Evolutionary conservation across 2,888 invertebrate species (phyloP), one percentile per base, ranked within the genome.

Genomic region (Netelia fuscicornis): DNA sequence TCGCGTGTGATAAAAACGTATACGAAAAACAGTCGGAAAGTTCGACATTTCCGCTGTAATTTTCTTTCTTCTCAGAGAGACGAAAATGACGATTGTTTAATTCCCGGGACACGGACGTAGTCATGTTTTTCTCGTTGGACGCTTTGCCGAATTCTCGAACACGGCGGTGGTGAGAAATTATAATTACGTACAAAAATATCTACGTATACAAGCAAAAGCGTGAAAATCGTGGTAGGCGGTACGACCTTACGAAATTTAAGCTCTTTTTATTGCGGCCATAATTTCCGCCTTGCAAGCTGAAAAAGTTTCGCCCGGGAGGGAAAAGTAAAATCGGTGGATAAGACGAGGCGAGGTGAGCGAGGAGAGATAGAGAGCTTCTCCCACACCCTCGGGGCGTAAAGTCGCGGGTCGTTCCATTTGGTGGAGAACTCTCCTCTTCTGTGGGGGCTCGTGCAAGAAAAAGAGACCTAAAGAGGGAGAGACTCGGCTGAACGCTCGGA

Each of bases 401-500:
- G 44, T 71, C 48, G 17, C 65, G 75, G 64, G 76, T 75, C 58
- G 58, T 71, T 71, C 23, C 52, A 48, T 71, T 52, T 58, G 56
- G 44, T n/a, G n/a, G 37, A 58, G 10, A 37, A 60, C 60, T 37
- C 23, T 20, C 44, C 68, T 64, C 58, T 56, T 23, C 42, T 80
- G 56, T 65, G 25, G 42, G 42, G 10, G 52, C 17, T 58, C 23
- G 20, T 65, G 60, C 60, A 67, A 60, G 30, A 48, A 44, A 58
- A 72, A 17, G 70, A 42, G 5, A 44, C 58, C 25, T 52, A 10
- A 20, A 75, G 10, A 11, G 25, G 10, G 48, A 60, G 8, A 42
- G 48, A 20, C 75, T 56, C 60, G 67, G 44, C 60, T 37, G 68
- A 80, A 83, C 62, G 65, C 58, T 83, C 52, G 17, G 10, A 71